Base-by-base conservation (phyloP, 2,113 vertebrate genomes). In the Paracanthobrama guichenoti region DNA sequence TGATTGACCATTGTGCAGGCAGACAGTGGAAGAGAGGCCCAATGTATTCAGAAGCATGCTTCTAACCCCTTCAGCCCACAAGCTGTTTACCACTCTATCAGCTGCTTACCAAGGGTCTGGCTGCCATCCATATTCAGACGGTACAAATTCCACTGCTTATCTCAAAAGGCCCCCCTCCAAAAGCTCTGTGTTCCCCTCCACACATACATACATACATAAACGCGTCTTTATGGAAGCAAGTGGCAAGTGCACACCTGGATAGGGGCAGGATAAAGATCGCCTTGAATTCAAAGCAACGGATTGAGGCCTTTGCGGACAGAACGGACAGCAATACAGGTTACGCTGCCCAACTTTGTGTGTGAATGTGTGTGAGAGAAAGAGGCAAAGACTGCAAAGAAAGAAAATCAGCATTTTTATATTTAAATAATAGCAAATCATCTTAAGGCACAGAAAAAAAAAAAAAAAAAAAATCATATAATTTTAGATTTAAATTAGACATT, bases 201-300 rank as follows among this genome's bases (percentile, higher is more conserved):
- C 92, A 93, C 93, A 94, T 95, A 94, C 93, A 94, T 93, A 93
- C 93, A 95, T 94, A 94, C 91, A 94, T 94, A 94, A 95, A 94
- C 91, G 90, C 91, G 55, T 93, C 93, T 94, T 94, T 93, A 94
- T 92, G 93, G 92, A 93, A 90, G 93, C 91, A 88, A 89, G 93
- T 91, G 92, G 92, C 92, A 90, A 91, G 84, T 82, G 85, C 85
- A 86, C 89, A 84, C 74, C 88, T 88, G 87, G 90, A 87, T 88
- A 89, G 72, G 91, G 83, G 46, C 39, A 28, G 92, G 93, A 94
- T 94, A 93, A 93, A 93, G 90, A 94, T 94, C 94, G 93, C 92
- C 93, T 94, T 94, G 93, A 95, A 95, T 95, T 93, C 92, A 93
- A 95, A 95, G 92, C 88, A 92, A 93, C 92, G 93, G 92, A 94